A percentile compares a stretch with the other conserved stretches of the same genome.
These are phyloP conservation scores for Brienomyrus longianalis DNA, from an alignment of 2,113 vertebrate species.

Conservation along the genomic window DNA sequence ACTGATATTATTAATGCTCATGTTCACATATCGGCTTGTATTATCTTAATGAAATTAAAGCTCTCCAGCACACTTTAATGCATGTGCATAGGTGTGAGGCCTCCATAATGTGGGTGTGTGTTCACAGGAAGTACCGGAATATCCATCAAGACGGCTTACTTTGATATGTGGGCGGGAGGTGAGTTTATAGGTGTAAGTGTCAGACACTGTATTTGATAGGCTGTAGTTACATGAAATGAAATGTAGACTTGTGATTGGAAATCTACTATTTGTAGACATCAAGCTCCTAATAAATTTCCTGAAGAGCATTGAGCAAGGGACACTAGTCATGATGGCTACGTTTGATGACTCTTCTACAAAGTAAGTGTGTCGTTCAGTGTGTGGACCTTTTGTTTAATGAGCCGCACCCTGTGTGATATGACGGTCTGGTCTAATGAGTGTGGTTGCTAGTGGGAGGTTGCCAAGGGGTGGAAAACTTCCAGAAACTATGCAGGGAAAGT, in stretches of 20 bases:
- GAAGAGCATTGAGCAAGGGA: conserved; percentile 79
- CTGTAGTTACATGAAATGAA: neutral
- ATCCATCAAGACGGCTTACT: conserved; percentile 66
- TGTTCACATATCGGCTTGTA: neutral
- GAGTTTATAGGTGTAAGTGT: conserved; percentile 35
- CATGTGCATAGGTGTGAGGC: neutral
- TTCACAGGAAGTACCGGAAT: conserved; percentile 77
- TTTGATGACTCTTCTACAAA: conserved; percentile 89
- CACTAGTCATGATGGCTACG: conserved; percentile 84
- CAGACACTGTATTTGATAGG: neutral
- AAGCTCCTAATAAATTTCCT: conserved; percentile 77
- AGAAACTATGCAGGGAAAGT: neutral
- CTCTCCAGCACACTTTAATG: neutral
- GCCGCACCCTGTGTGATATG: neutral
- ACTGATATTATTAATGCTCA: neutral
- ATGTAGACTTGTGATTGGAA: neutral
- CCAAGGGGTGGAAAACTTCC: neutral
- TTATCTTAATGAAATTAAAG: neutral
- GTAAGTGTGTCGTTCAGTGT: conserved; percentile 54
- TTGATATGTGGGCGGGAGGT: conserved; percentile 95
- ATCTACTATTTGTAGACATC: conserved; percentile 64
- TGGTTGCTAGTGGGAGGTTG: neutral
- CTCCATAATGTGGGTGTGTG: neutral
- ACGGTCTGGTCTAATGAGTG: neutral
- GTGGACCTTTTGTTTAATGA: neutral